Percentiles rank a stretch among this genome's conserved stretches.
phyloP scores from a whole-genome alignment of 30 jellyfish, hydroid and myxozoan species.

The Chrysaora quinquecirrha region DNA sequence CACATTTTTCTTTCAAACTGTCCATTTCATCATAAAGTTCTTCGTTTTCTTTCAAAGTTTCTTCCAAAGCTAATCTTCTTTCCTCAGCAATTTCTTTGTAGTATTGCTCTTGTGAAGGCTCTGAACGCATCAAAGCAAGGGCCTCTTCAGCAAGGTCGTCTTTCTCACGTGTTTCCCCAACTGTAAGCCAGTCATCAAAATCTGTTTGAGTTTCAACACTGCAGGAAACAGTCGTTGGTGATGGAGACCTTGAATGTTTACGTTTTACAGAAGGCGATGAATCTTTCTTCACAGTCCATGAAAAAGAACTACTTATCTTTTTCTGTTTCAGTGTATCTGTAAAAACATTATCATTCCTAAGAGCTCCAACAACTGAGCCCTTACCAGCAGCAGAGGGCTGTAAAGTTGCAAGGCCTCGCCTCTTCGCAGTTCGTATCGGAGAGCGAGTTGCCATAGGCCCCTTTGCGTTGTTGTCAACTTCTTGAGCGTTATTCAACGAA shows the following conservation, averaged over 20 bases:
- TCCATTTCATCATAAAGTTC: conserved; percentile 77
- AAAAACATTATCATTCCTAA: conserved; percentile 4
- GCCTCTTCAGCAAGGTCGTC: conserved; percentile 85
- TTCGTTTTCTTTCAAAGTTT: conserved; percentile 82
- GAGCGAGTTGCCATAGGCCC: conserved; percentile 34
- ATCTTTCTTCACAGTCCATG: conserved; percentile 1
- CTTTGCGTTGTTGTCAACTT: not conserved
- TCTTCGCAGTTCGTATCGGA: conserved; percentile 47
- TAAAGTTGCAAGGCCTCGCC: conserved; percentile 83
- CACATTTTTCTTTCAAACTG: conserved; percentile 47
- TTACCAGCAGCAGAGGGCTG: conserved; percentile 74
- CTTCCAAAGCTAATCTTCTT: conserved; percentile 90
- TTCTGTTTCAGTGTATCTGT: conserved; percentile 19
- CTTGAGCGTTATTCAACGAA: conserved; percentile 9
- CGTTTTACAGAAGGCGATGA: not conserved
- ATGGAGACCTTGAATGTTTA: conserved; percentile 2
- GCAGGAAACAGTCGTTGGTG: not conserved
- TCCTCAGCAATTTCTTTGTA: conserved; percentile 86
- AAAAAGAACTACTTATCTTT: not conserved
- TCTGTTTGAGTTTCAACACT: conserved; percentile 52
- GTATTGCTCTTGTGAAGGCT: conserved; percentile 71
- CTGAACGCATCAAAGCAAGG: conserved; percentile 67
- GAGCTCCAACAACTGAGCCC: conserved; percentile 47
- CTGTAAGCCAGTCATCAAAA: conserved; percentile 65
- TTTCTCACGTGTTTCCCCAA: conserved; percentile 17